Base-by-base conservation (phyloP, 2,888 invertebrate species). In the Amorpha juglandis region DNA sequence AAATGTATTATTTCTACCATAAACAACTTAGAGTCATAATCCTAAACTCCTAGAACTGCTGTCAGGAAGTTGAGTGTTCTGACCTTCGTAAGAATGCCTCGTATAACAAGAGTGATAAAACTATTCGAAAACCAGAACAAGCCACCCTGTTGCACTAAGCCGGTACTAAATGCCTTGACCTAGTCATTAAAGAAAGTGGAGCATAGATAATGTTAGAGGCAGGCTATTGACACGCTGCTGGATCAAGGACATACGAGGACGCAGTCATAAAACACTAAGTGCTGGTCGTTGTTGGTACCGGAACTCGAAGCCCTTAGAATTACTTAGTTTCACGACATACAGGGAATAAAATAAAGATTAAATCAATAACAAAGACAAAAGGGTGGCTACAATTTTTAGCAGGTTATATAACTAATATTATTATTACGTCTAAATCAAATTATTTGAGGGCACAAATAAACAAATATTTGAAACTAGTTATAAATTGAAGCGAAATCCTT, bases 71-170 rank as follows among this genome's bases (percentile, higher is more conserved):
- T 58, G 19, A 58, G 42, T 38, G 19, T 12, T 38, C 38, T 58
- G 58, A 58, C 58, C 58, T 19, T 53, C 38, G 19, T 19, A 58
- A 12, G 19, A 58, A 21, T 19, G 58, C 42, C 42, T 9, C 53
- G 6, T 38, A 42, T 58, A 42, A 38, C 16, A 19, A 38, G 6
- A 16, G 38, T 38, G 16, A 27, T 6, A 38, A 58, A 16, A 12
- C 52, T 14, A 27, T 58, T 58, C 42, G 58, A 58, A 58, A 58
- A 58, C 42, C 58, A 58, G 58, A 58, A 42, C 58, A 58, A 58
- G 55, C 16, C 11, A 42, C 38, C 19, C 58, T 19, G 19, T 19
- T 58, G 19, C 19, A 38, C 19, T 19, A 42, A 58, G 42, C 58
- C 38, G 38, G 58, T 42, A 58, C 19, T 42, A 42, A 58, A 58